Percentiles rank a stretch among this genome's conserved stretches.
Evolutionary conservation across 2,113 vertebrate species (phyloP).

Genomic region (Otolemur garnettii): DNA sequence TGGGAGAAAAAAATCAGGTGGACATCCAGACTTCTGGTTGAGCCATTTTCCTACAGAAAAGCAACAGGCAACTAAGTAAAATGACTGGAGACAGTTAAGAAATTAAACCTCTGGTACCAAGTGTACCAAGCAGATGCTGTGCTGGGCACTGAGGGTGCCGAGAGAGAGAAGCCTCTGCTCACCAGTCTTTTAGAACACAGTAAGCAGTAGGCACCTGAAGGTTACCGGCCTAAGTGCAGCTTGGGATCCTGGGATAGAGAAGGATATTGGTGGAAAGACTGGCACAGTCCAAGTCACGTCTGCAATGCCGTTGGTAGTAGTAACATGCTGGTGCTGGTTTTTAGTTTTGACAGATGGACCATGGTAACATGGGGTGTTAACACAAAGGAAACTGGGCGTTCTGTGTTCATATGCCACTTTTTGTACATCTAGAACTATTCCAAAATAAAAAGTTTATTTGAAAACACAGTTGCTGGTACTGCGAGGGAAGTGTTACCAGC

Average conservation of each 20-base stretch:
- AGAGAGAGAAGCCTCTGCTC: background rate
- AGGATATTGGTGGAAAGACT: no score
- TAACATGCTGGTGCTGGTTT: background rate
- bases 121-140: background rate
- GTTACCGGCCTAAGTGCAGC: background rate
- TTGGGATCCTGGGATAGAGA: background rate
- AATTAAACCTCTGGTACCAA: rapidly evolving
- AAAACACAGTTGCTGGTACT: background rate
- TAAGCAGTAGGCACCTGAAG: background rate
- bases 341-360: background rate
- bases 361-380: background rate
- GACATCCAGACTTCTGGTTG: background rate
- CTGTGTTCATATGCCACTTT: background rate
- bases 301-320: background rate
- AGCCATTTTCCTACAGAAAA: background rate
- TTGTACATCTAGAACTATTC: background rate
- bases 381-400: background rate
- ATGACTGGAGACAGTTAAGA: background rate
- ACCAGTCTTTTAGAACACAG: background rate
- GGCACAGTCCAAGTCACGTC: background rate
- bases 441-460: background rate
- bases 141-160: background rate
- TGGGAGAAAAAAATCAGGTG: background rate
- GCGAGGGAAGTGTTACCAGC: background rate
- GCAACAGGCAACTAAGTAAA: background rate